phyloP scores from a whole-genome alignment of 2,888 invertebrate species.

The Auanema sp. region DNA sequence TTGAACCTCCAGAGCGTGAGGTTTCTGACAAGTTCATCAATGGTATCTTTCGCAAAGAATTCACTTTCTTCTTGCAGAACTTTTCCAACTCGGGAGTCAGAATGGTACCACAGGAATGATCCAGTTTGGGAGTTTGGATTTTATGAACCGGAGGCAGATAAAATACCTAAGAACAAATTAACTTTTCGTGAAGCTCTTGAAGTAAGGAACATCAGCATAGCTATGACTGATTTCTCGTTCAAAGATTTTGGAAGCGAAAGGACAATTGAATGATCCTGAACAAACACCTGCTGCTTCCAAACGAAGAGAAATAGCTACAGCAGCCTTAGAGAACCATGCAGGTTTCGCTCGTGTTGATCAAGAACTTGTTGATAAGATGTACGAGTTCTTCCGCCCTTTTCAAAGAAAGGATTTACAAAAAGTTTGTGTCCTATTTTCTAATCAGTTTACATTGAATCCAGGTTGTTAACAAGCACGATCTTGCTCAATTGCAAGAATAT shows the following conservation, averaged over 20 bases:
- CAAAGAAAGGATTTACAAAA: constrained; percentile 50
- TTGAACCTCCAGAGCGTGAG: constrained; percentile 54
- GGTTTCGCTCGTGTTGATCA: constrained; percentile 43
- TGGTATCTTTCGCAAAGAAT: neutral
- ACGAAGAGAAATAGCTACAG: constrained; percentile 16
- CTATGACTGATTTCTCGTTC: neutral
- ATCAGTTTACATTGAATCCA: constrained; percentile 10
- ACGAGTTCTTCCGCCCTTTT: constrained; percentile 57
- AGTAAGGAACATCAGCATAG: constrained; percentile 22
- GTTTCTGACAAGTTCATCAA: constrained; percentile 38
- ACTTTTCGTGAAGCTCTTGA: constrained; percentile 58
- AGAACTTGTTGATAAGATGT: constrained; percentile 48
- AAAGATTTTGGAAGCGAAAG: constrained; percentile 43
- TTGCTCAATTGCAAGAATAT: constrained; percentile 42
- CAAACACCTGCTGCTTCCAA: constrained; percentile 16
- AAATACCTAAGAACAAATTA: constrained; percentile 50
- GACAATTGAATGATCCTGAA: constrained; percentile 32
- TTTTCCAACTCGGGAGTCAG: constrained; percentile 48
- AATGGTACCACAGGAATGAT: constrained; percentile 48
- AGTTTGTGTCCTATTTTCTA: constrained; percentile 14
- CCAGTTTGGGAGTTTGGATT: constrained; percentile 59
- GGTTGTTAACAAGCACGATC: constrained; percentile 45
- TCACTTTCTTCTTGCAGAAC: constrained; percentile 34
- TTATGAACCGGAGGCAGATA: constrained; percentile 54
- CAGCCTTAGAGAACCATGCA: constrained; percentile 21